Evolutionary conservation across 2,888 invertebrate species (phyloP).

Genomic region (Pandemis cinnamomeana): DNA sequence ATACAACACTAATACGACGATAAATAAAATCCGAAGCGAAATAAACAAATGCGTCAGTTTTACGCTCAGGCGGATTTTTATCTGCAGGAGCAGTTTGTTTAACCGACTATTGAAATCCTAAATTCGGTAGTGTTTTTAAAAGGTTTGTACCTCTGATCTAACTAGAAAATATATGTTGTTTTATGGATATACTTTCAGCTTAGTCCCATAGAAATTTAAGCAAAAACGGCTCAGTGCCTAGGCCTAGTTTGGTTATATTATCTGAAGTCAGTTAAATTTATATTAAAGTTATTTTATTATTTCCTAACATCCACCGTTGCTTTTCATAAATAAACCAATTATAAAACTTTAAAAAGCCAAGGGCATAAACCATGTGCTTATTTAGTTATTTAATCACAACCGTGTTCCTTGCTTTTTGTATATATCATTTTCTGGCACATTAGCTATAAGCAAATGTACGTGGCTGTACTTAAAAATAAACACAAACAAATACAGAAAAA

Average conservation of each 20-base stretch:
- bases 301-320: not conserved
- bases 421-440: no score
- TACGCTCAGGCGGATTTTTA: not conserved
- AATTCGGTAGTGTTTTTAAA: no score
- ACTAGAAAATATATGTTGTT: no score
- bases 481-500: constrained; percentile 9
- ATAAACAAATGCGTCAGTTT: not conserved
- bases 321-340: not conserved
- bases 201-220: no score
- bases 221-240: not conserved
- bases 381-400: constrained; percentile 28
- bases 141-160: no score
- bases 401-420: not conserved
- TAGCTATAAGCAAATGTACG: constrained; percentile 34
- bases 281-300: not conserved
- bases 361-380: constrained; percentile 34
- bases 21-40: not conserved
- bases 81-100: no score
- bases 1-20: not conserved
- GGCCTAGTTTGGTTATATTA: not conserved
- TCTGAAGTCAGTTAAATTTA: no score
- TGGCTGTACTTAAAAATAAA: constrained; percentile 14
- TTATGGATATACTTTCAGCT: no score
- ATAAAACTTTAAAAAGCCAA: not conserved
- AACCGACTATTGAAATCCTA: no score